phyloP scores from a whole-genome alignment of 2,797 vertebrate species.

The Poliocrania exsul region DNA sequence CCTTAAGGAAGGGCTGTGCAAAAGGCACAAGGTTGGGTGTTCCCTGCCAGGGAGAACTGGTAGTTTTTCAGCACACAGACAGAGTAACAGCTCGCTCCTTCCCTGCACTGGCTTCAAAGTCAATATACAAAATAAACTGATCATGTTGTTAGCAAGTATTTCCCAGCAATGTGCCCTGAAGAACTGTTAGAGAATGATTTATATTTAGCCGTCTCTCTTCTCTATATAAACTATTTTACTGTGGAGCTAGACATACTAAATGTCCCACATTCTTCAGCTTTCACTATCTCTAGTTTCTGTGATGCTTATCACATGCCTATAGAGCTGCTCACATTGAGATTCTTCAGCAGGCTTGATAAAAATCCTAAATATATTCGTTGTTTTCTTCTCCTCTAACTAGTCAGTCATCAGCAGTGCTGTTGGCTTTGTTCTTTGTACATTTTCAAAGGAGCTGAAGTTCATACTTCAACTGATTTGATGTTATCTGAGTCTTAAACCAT shows the following conservation, averaged over 20 bases:
- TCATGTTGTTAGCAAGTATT: not conserved
- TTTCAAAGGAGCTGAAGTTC: slow-evolving; percentile 40
- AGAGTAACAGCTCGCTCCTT: not conserved
- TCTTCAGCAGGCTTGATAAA: slow-evolving; percentile 19
- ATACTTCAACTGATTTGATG: slow-evolving; percentile 29
- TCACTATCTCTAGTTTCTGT: slow-evolving; percentile 18
- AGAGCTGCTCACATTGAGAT: not conserved
- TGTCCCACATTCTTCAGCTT: slow-evolving; percentile 1
- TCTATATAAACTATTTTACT: slow-evolving; percentile 2
- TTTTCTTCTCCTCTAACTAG: slow-evolving; percentile 5
- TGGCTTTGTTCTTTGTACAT: slow-evolving; percentile 24
- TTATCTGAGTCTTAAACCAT: slow-evolving; percentile 49
- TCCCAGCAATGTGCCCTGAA: not conserved
- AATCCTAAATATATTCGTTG: slow-evolving; percentile 26
- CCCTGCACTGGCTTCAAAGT: not conserved
- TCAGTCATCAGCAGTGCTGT: slow-evolving; percentile 10
- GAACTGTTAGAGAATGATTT: slow-evolving; percentile 19
- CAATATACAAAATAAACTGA: not conserved
- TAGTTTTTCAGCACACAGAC: not conserved
- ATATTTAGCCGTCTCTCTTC: not conserved
- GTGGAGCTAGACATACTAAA: not conserved
- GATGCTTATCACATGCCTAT: slow-evolving; percentile 16
- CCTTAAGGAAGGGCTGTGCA: not conserved
- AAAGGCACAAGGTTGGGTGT: not conserved
- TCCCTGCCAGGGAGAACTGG: not conserved